Conservation (phyloP, 1,140 invertebrate species). For the Pseudomyrmex concolor region DNA sequence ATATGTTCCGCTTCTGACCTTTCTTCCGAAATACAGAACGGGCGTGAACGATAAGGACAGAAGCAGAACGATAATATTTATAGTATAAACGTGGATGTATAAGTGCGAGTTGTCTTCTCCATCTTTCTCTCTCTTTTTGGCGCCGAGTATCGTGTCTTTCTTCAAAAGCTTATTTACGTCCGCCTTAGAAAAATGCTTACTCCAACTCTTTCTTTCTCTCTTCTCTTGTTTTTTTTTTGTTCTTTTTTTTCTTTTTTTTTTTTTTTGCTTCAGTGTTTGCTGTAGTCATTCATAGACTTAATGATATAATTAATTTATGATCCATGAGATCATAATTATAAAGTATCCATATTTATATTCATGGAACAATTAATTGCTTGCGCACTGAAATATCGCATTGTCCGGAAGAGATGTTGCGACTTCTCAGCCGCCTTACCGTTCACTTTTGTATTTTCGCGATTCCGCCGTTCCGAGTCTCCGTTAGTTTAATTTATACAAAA, state of each 20-base stretch:
- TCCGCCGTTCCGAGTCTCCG: background rate
- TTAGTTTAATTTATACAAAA: constrained; percentile 62
- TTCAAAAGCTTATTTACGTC: constrained; percentile 42
- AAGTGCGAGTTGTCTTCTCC: constrained; percentile 4
- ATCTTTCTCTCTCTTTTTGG: background rate
- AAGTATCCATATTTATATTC: too few species aligned
- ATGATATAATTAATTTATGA: background rate
- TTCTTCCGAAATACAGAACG: constrained; percentile 16
- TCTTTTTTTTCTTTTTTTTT: background rate
- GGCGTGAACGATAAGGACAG: constrained; percentile 39
- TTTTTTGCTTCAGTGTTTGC: too few species aligned
- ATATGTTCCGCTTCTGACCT: constrained; percentile 36
- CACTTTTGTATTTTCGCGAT: constrained; percentile 9
- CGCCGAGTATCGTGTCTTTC: background rate
- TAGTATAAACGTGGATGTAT: constrained; percentile 5
- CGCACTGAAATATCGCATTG: too few species aligned
- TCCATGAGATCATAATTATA: too few species aligned
- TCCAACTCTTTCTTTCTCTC: background rate
- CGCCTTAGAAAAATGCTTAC: constrained; percentile 2
- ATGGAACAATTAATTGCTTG: too few species aligned
- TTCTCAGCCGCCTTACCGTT: background rate
- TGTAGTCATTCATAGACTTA: background rate
- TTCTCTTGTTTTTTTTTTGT: too few species aligned
- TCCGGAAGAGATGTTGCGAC: too few species aligned
- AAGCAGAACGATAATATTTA: constrained; percentile 59